These are phyloP conservation scores for Dinoponera quadriceps DNA, from an alignment of 1,140 invertebrate species.

Conservation along the genomic window DNA sequence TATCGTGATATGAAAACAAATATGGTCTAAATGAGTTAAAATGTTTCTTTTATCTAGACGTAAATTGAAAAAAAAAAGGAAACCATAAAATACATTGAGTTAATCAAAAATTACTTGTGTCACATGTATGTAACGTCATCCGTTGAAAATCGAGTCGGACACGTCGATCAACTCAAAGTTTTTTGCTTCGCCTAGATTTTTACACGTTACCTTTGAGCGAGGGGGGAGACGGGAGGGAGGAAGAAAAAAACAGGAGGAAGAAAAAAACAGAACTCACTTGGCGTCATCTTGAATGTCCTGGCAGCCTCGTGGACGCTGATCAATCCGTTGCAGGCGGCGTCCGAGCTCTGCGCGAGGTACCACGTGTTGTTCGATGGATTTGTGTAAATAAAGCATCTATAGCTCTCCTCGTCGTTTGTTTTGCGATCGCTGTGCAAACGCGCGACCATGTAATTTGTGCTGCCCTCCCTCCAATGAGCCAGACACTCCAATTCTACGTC, in stretches of 20 bases:
- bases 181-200: too few species aligned
- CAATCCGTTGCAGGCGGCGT: constrained; percentile 93
- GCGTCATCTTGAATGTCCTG: constrained; percentile 88
- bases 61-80: too few species aligned
- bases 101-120: too few species aligned
- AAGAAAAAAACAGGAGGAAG: neutral
- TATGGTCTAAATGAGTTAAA: too few species aligned
- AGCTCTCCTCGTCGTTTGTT: constrained; percentile 87
- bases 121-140: too few species aligned
- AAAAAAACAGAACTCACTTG: constrained; percentile 84
- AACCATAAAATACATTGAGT: too few species aligned
- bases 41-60: too few species aligned
- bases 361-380: constrained; percentile 82
- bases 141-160: too few species aligned
- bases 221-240: too few species aligned
- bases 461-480: constrained; percentile 94
- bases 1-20: too few species aligned
- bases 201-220: neutral
- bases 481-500: constrained; percentile 93
- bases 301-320: constrained; percentile 88
- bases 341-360: constrained; percentile 91
- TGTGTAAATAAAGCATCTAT: constrained; percentile 90
- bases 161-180: too few species aligned
- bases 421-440: constrained; percentile 86
- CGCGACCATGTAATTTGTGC: constrained; percentile 92